Percentiles rank a stretch among this genome's conserved stretches.
These are phyloP conservation scores for Zeus faber DNA, from an alignment of 2,113 vertebrate species.

Conservation along the genomic window DNA sequence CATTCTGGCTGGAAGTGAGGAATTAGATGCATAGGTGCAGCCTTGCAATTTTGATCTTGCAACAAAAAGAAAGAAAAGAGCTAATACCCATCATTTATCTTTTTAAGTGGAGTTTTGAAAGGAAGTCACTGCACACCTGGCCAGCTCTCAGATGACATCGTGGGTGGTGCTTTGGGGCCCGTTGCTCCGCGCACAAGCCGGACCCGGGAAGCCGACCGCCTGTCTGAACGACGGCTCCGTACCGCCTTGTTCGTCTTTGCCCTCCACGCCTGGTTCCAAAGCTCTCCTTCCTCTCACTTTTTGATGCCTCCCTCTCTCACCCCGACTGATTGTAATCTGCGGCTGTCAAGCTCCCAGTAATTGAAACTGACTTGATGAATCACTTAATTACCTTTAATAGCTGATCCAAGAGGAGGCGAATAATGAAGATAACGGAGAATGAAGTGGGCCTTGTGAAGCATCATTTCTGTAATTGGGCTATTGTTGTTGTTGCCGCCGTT, in stretches of 20 bases:
- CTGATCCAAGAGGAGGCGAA: constrained; percentile 86
- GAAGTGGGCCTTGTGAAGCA: constrained; percentile 75
- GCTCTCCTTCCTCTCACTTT: constrained; percentile 28
- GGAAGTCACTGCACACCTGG: no score
- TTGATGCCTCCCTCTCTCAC: constrained; percentile 39
- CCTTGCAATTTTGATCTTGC: no score
- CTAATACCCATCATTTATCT: no score
- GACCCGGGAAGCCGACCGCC: constrained; percentile 11
- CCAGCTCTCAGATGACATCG: no score
- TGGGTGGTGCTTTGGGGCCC: background rate
- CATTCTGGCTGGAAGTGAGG: no score
- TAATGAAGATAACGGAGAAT: constrained; percentile 83
- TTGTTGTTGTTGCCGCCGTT: constrained; percentile 60
- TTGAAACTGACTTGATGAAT: constrained; percentile 96
- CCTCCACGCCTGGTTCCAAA: constrained; percentile 18
- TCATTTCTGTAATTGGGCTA: constrained; percentile 77
- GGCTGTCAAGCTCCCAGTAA: constrained; percentile 88
- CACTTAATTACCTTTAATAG: constrained; percentile 92
- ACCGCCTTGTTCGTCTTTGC: constrained; percentile 12
- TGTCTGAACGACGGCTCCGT: background rate
- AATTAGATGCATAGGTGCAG: no score
- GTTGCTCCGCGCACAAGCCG: constrained; percentile 24
- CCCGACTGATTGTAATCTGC: constrained; percentile 83
- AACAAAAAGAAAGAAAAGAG: no score
- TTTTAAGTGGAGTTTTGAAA: no score